Base-by-base conservation (phyloP, 2,888 invertebrate species). In the Ctena decussata region DNA sequence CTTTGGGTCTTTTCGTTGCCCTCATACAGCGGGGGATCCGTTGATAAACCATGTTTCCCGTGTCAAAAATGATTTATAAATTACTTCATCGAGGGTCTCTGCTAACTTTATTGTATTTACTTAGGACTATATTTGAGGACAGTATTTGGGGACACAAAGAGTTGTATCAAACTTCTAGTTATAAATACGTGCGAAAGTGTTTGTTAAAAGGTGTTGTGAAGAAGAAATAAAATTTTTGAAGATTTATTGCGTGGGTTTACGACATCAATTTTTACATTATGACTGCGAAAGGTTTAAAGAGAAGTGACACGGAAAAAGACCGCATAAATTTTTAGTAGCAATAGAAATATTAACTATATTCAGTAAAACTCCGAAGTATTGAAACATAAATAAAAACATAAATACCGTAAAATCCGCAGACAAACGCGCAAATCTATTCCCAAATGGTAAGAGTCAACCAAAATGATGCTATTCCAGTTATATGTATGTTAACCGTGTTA, bases 41-140 rank as follows among this genome's bases (percentile, higher is more conserved):
- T 24, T 79, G 85, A 85, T 85, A 85, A 85, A 57, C 76, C 85
- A 85, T 79, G 82, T 39, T 60, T 72, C 30, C 65, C 76, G 79
- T 74, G 85, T 79, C 85, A 77, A 79, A 76, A 74, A 71, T 76
- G 79, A 46, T 71, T 76, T 76, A 85, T 85, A 85, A 85, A 85
- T 85, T 82, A 76, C 79, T 65, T 46, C 71, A 49, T 70, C 75
- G 71, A 73, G 79, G 72, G 76, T 76, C 60, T 24, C 75, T 71
- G 81, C 77, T 80, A 81, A 57, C 85, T 74, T 75, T 78, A 80
- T 74, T 70, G 49, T 84, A 57, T 84, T 84, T 80, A 77, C 84
- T 44, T 24, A 35, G 30, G 60, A 21, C 60, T 60, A 8, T 53
- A n/a, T 53, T 53, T 53, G n/a, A 15, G 53, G 53, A 53, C 21